phyloP scores from a whole-genome alignment of 2,888 invertebrate species.

The Clistopyga incitator region DNA sequence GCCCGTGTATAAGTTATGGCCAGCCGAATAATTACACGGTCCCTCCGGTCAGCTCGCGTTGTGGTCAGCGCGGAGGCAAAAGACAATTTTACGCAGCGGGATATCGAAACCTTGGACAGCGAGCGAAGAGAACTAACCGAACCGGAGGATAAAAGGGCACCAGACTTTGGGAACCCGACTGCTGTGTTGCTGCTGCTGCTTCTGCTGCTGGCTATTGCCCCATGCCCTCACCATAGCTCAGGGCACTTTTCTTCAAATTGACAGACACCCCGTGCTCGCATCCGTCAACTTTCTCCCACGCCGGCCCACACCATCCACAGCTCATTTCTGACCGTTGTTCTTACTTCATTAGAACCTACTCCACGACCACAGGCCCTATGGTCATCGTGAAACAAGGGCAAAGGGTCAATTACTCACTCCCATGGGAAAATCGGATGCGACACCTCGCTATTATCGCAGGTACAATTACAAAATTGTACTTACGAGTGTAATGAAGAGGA shows the following conservation, averaged over 20 bases:
- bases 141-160: constrained; percentile 60
- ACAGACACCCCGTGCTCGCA: constrained; percentile 74
- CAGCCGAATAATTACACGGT: constrained; percentile 83
- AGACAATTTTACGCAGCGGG: constrained; percentile 84
- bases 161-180: constrained; percentile 47
- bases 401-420: constrained; percentile 47
- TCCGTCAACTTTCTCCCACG: constrained; percentile 70
- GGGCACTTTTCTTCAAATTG: constrained; percentile 80
- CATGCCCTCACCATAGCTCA: constrained; percentile 64
- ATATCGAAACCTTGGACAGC: constrained; percentile 68
- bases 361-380: constrained; percentile 36
- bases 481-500: not conserved
- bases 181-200: constrained; percentile 1
- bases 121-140: constrained; percentile 52
- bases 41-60: constrained; percentile 74
- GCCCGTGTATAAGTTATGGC: constrained; percentile 80
- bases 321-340: constrained; percentile 7
- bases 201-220: constrained; percentile 41
- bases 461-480: not conserved
- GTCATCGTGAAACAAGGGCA: constrained; percentile 32
- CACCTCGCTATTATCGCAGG: not conserved
- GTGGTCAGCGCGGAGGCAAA: constrained; percentile 83
- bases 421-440: not conserved
- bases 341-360: constrained; percentile 38
- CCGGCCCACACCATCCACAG: constrained; percentile 19